These are phyloP conservation scores for Trogon surrucura DNA, from an alignment of 2,113 vertebrate species.

Conservation along the genomic window DNA sequence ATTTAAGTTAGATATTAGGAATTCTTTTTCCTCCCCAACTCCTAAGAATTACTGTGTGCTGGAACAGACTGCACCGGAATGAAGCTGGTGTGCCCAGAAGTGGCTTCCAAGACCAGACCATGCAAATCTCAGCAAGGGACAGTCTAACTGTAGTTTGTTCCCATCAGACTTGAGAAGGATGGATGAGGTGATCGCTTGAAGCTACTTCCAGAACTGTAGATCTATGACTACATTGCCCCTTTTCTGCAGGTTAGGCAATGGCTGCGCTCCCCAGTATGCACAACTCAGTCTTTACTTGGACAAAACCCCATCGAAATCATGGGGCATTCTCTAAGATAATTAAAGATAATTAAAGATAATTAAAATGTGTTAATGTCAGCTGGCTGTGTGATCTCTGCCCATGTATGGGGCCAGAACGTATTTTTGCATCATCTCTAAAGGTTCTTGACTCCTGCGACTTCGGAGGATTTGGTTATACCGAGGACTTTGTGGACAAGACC, in stretches of 20 bases:
- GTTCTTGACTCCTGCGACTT: not conserved
- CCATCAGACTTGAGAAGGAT: not conserved
- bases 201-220: not conserved
- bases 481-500: not conserved
- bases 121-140: not conserved
- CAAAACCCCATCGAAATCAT: not conserved
- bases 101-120: not conserved
- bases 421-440: not conserved
- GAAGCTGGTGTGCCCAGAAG: not conserved
- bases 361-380: not conserved
- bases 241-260: not conserved
- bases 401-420: fast-evolving
- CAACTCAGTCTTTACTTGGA: not conserved
- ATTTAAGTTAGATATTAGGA: constrained; percentile 17
- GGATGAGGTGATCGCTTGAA: not conserved
- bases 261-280: not conserved
- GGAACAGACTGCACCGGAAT: not conserved
- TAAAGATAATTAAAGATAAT: too few relatives aligned
- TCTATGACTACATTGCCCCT: not conserved
- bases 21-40: not conserved
- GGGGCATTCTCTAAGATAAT: not conserved
- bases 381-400: not conserved
- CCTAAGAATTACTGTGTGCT: not conserved
- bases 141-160: not conserved
- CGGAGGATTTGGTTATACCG: not conserved